Evolutionary conservation across 2,797 vertebrate species (phyloP).

Genomic region (Chelon labrosus): DNA sequence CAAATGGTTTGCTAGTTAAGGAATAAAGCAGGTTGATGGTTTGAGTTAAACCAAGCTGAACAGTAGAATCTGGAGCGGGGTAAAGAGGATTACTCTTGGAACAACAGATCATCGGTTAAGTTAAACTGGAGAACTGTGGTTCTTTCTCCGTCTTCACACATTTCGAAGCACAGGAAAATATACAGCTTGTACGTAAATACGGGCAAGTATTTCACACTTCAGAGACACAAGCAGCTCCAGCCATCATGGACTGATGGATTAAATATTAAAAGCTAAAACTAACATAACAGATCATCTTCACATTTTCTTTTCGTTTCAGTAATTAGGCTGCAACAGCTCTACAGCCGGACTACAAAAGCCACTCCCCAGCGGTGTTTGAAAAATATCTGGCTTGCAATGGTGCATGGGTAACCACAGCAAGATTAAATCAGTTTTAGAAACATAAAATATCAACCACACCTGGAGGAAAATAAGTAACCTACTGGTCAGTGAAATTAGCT

Average conservation of each 20-base stretch:
- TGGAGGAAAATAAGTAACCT: neutral
- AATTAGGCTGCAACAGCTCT: neutral
- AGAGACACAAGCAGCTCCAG: neutral
- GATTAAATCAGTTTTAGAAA: neutral
- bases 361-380: neutral
- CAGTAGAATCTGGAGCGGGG: no score
- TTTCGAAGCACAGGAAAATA: neutral
- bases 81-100: no score
- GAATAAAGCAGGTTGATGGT: no score
- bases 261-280: neutral
- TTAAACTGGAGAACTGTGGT: no score
- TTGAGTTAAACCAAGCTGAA: no score
- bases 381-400: neutral
- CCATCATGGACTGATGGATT: neutral
- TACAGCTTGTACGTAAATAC: neutral
- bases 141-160: neutral
- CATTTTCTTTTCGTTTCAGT: neutral
- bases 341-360: neutral
- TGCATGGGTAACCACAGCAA: neutral
- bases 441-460: neutral
- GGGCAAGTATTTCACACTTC: neutral
- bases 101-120: no score
- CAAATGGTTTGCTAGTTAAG: no score
- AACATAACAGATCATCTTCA: neutral
- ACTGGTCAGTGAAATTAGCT: constrained; percentile 1